Evolutionary conservation across 2,888 invertebrate species (phyloP), one percentile per base, ranked within the genome.

Genomic region (Clivina fossor): DNA sequence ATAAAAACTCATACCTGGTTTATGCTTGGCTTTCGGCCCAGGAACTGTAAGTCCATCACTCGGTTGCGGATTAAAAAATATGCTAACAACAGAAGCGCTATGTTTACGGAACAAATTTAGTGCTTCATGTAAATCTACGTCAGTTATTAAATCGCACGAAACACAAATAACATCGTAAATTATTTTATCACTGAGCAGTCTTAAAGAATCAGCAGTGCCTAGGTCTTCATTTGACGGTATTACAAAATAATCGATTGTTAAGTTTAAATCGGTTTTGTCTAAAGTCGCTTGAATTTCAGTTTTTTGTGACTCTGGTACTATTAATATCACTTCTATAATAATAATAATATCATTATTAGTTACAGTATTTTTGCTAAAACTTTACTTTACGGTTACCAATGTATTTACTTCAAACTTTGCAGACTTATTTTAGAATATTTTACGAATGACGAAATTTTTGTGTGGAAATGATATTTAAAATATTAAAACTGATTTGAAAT

Each of bases 121-220:
- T 16, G 95, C 78, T 49, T 86, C 83, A 66, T 83, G 82, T n/a
- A 98, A 77, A 65, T 86, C 84, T 1, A 90, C 80, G 69, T 93
- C 89, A 2, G 89, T 88, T 13, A 98, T 85, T 9, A 96, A 78
- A 77, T 98, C 98, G 70, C 95, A 94, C 22, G 93, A 91, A 2
- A 98, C 75, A 15, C 98, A 82, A 4, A 98, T 68, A 4, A 96
- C 77, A 71, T 97, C 94, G 0, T 84, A 81, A 60, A 85, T 84
- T 19, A 95, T 84, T 75, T 85, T 86, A 56, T 87, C 89, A 61
- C 85, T 81, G 48, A 94, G 84, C 58, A 83, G 79, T 64, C 91
- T 80, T n/a, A 98, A 76, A 3, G 94, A 90, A 68, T 97, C 93
- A 0, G 92, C 95, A 0, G 97, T 97, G 11, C 97, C 97, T 76